Base-by-base conservation (phyloP, 2,113 vertebrate genomes). In the Cavia porcellus region DNA sequence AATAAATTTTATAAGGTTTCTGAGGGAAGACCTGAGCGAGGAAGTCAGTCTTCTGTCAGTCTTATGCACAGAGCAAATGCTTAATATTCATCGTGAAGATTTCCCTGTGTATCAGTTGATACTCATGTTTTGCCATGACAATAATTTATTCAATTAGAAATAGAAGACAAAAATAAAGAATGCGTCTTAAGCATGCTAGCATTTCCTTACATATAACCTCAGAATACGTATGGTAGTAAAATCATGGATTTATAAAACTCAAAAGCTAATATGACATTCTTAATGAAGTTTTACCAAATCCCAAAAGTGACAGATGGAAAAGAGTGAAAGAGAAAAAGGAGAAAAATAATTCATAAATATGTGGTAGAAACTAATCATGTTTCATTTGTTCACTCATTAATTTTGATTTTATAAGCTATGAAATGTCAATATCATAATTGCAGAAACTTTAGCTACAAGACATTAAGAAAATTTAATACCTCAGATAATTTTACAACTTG, bases 371-470 rank as follows among this genome's bases (percentile, higher is more conserved):
- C 42, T 38, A 35, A 8, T 74, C 79, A 90, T 80, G 32, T 35
- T 81, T 42, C 38, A 66, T 66, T 92, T 95, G 38, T 84, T 84
- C 28, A 72, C 30, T 74, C 19, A 90, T 94, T 97, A 3, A 90
- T 42, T 47, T 88, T 57, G 35, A 6, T 35, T 90, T 75, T 83
- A 64, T 38, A 90, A 93, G 45, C 32, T 90, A 11, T 22, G 87
- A 79, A 47, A 87, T 42, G 19, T 90, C 35, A 35, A 11, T 42
- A 14, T 61, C 28, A 62, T 22, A 30, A 91, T 28, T 75, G 19
- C 8, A 52, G 9, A 94, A 75, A 32, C 32, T 75, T 77, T 32
- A 74, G 35, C 59, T 77, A 42, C 28, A 77, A 87, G 1, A 74
- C 61, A 45, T 59, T 77, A 35, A 82, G 38, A 81, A 10, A 88